A percentile compares a stretch with the other conserved stretches of the same genome.
phyloP scores from a whole-genome alignment of 2,113 vertebrate species.

The Gavia stellata region DNA sequence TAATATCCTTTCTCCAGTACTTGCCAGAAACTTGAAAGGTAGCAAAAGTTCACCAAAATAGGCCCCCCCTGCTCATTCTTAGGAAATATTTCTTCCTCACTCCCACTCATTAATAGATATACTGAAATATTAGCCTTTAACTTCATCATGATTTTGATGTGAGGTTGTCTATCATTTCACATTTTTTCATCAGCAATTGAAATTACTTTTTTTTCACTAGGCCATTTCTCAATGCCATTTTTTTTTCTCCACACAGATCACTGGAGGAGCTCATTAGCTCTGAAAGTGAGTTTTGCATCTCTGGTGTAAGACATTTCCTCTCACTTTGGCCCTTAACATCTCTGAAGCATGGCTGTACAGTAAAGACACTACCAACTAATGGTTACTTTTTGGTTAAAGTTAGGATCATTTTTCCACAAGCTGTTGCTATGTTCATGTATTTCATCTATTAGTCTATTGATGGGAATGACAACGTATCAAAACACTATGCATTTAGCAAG shows the following conservation, averaged over 20 bases:
- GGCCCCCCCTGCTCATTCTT: rapidly evolving
- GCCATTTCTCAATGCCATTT: not conserved
- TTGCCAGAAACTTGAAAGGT: not conserved
- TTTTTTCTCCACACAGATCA: not conserved
- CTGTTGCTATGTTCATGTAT: not conserved
- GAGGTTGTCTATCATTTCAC: not conserved
- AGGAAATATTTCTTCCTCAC: not conserved
- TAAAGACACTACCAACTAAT: not conserved
- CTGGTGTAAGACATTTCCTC: not conserved
- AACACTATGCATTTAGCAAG: not conserved
- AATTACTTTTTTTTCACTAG: not conserved
- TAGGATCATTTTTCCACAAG: not conserved
- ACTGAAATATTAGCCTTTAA: not conserved
- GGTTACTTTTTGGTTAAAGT: not conserved
- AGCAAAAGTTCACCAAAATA: not conserved
- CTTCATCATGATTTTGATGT: not conserved
- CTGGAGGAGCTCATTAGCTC: not conserved
- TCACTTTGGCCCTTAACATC: not conserved
- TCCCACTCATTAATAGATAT: not conserved
- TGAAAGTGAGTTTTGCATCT: not conserved
- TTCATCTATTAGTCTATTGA: not conserved
- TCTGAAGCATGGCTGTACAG: not conserved
- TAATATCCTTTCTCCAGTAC: not conserved
- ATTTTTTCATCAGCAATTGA: not conserved
- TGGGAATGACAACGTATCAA: not conserved